These are phyloP conservation scores for Cynopterus sphinx DNA, from an alignment of 2,797 vertebrate species.

Conservation along the genomic window DNA sequence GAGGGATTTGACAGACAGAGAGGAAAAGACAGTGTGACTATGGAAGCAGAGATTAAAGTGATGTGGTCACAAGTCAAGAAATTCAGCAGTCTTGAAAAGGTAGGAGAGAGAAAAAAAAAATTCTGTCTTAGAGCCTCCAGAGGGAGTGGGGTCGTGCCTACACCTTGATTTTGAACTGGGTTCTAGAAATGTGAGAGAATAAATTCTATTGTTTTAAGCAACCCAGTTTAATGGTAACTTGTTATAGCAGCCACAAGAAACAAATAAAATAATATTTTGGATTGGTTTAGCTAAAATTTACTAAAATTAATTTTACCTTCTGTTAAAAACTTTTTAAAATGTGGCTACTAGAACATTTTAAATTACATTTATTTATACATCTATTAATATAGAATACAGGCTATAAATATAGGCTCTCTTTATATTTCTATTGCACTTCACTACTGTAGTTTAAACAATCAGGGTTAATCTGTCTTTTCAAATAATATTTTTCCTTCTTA, in stretches of 20 bases:
- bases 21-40: not conserved
- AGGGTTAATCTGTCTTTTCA: not conserved
- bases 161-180: not conserved
- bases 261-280: not conserved
- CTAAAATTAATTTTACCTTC: not conserved
- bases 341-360: not conserved
- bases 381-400: not conserved
- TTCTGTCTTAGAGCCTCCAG: not conserved
- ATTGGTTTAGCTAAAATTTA: not conserved
- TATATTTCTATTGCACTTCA: not conserved
- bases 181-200: not conserved
- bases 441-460: not conserved
- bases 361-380: not conserved
- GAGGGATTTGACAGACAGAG: not conserved
- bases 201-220: not conserved
- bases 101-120: not conserved
- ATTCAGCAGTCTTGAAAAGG: not conserved
- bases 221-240: not conserved
- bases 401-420: not conserved
- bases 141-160: fast-evolving
- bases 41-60: not conserved
- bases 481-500: not conserved
- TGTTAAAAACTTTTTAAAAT: not conserved
- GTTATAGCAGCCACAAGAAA: not conserved
- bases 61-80: not conserved